Base-by-base conservation (phyloP, 1,140 invertebrate genomes). In the Lethrus apterus region DNA sequence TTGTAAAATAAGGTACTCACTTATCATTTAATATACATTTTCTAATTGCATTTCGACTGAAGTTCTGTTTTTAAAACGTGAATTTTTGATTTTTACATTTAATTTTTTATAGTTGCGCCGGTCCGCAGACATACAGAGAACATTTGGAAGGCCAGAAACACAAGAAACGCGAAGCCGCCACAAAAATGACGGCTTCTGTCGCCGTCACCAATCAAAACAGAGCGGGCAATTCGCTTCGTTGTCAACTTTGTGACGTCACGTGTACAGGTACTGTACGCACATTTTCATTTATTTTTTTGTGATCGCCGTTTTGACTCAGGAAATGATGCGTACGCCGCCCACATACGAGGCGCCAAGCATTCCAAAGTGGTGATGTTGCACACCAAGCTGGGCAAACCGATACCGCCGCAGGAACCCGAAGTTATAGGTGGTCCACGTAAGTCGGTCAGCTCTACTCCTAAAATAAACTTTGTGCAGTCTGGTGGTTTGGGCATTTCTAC, bases 91-190 rank as follows among this genome's bases (percentile, higher is more conserved):
- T 4, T 42, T 4, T 38, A 13, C 15, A 26, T 38, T 13, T 10
- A 11, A 19, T 42, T 42, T 42, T 26, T 20, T 48, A 15, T 34
- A 64, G 64, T 51, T 66, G 64, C 42, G 64, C 64, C 23, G 64
- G 64, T 32, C 64, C 64, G 3, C 66, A 92, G 77, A 96, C 94
- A 0, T 98, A 97, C 68, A 80, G 92, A 43, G 95, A 98, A 66
- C 95, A 98, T 77, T 71, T 98, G 51, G 93, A 96, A 67, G 95
- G 95, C 0, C 93, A 97, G 69, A 95, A 96, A 65, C 95, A 99
- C 69, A 98, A 98, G 72, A 98, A 98, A 75, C 95, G 96, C 65
- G 95, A 97, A 65, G 88, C 88, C 9, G 84, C 88, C 7, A 75
- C 85, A 11, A 95, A 95, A 70, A 80, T 76, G 73, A 80, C 72